Evolutionary conservation across 2,797 vertebrate species (phyloP).

Genomic region (Tokudaia tokunoshimensis): DNA sequence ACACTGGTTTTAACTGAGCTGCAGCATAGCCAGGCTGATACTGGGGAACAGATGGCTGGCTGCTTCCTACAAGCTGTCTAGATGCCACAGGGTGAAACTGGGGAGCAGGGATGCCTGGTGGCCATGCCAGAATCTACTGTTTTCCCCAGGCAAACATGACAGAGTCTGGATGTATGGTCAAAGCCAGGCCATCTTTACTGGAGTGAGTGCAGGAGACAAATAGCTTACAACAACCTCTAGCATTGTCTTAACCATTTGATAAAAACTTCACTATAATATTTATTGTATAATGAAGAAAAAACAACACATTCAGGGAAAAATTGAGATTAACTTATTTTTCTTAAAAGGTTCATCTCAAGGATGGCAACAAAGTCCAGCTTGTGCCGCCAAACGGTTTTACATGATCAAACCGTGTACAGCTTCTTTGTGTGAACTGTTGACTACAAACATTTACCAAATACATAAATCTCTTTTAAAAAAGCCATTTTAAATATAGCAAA

Average conservation of each 20-base stretch:
- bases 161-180: constrained; percentile 95
- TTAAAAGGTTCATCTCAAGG: constrained; percentile 96
- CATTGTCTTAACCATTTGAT: constrained; percentile 98
- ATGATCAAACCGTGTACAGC: constrained; percentile 96
- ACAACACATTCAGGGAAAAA: constrained; percentile 99
- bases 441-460: constrained; percentile 99
- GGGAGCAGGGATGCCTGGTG: neutral
- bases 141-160: constrained; percentile 87
- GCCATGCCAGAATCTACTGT: neutral
- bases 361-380: constrained; percentile 99
- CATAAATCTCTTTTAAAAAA: constrained; percentile 98
- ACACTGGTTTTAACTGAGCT: neutral
- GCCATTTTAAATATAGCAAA: constrained; percentile 97
- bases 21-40: too few relatives aligned
- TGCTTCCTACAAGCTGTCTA: neutral
- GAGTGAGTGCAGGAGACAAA: constrained; percentile 99
- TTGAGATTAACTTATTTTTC: constrained; percentile 95
- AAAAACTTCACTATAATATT: constrained; percentile 99
- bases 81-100: neutral
- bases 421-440: constrained; percentile 95
- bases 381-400: constrained; percentile 98
- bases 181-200: constrained; percentile 99
- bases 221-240: constrained; percentile 99
- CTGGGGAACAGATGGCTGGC: neutral
- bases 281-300: constrained; percentile 99